Percentiles rank a stretch among this genome's conserved stretches.
These are phyloP conservation scores for Atta texana DNA, from an alignment of 1,140 invertebrate genomes.

Conservation along the genomic window DNA sequence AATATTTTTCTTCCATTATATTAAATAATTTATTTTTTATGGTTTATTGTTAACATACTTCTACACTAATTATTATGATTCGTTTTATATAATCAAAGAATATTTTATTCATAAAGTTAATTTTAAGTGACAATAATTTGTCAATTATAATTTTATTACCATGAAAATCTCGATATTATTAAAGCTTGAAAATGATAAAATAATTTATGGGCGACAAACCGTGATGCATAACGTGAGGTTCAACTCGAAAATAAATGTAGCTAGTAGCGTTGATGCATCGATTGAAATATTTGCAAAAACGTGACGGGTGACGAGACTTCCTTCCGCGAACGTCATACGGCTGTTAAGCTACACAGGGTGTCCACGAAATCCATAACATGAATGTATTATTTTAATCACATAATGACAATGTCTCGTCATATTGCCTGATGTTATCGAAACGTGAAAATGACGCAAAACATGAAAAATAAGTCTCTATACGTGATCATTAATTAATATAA, in stretches of 20 bases:
- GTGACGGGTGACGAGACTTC: slow-evolving; percentile 31
- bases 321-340: slow-evolving; percentile 36
- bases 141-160: background rate
- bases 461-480: background rate
- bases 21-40: background rate
- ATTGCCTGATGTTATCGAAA: background rate
- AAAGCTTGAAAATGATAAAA: background rate
- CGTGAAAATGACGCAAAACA: background rate
- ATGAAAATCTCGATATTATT: background rate
- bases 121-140: background rate
- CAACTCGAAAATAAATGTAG: slow-evolving; percentile 39
- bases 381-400: slow-evolving; percentile 7
- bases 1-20: background rate
- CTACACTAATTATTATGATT: background rate
- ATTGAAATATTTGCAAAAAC: slow-evolving; percentile 51
- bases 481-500: background rate
- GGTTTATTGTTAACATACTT: background rate
- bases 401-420: background rate
- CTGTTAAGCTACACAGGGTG: slow-evolving; percentile 6
- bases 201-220: slow-evolving; percentile 26
- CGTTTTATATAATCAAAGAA: background rate
- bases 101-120: background rate
- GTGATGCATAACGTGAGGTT: slow-evolving; percentile 13
- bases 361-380: slow-evolving; percentile 1
- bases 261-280: slow-evolving; percentile 7